Percentiles rank a stretch among this genome's conserved stretches.
phyloP scores from a whole-genome alignment of 2,113 vertebrate species.

The Lasiurus cinereus region DNA sequence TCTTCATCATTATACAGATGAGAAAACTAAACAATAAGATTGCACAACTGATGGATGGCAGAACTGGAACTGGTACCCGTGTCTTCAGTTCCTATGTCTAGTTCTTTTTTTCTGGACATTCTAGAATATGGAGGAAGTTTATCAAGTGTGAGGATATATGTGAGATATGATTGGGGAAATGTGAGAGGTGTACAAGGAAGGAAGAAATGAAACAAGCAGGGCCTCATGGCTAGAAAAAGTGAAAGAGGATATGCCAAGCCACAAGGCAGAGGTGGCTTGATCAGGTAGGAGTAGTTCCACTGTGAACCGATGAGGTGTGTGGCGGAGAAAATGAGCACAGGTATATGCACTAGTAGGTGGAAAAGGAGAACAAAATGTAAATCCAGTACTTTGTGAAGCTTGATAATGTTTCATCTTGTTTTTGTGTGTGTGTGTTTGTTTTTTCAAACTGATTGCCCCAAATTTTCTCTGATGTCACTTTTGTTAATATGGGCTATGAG shows the following conservation, averaged over 20 bases:
- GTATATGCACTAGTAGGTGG: no score
- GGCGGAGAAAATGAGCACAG: neutral
- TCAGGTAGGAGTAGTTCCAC: neutral
- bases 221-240: neutral
- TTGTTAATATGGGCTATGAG: neutral
- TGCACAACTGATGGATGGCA: neutral
- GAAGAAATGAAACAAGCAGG: neutral
- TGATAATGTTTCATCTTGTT: neutral
- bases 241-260: neutral
- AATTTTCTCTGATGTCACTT: slow-evolving; percentile 42
- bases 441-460: neutral
- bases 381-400: neutral
- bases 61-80: neutral
- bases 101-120: neutral
- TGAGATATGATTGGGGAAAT: neutral
- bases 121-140: neutral
- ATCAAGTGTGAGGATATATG: neutral
- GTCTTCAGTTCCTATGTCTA: neutral
- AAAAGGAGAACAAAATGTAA: neutral
- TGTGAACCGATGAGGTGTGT: no score
- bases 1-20: neutral
- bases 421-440: neutral
- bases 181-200: neutral
- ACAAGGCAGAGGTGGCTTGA: neutral
- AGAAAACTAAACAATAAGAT: neutral